phyloP scores from a whole-genome alignment of 2,888 invertebrate species.

The Cerceris rybyensis region DNA sequence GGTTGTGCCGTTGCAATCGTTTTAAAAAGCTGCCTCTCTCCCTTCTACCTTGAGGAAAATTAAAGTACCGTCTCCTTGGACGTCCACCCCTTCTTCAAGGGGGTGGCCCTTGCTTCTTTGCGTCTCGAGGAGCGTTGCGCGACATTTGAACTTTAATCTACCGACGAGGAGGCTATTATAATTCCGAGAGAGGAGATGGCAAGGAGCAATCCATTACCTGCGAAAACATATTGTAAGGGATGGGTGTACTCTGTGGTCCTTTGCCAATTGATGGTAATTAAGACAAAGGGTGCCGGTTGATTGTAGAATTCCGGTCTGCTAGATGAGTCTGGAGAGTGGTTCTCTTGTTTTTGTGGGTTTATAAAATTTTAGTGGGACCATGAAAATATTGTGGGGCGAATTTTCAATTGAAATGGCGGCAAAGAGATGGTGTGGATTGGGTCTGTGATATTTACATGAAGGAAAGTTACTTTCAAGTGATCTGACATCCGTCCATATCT shows the following conservation, averaged over 20 bases:
- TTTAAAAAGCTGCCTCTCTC: slow-evolving; percentile 51
- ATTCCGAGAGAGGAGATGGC: slow-evolving; percentile 9
- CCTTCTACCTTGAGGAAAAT: slow-evolving; percentile 21
- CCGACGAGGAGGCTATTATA: slow-evolving; percentile 10
- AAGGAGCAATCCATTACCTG: slow-evolving; percentile 31
- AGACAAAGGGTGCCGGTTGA: too few relatives aligned
- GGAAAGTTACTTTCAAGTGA: too few relatives aligned
- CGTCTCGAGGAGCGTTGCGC: not conserved
- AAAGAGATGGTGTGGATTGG: too few relatives aligned
- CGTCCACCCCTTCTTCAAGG: not conserved
- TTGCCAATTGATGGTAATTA: not conserved
- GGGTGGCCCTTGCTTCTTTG: not conserved
- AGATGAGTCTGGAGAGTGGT: too few relatives aligned
- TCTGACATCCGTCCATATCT: too few relatives aligned
- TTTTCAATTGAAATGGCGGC: too few relatives aligned
- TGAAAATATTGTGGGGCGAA: too few relatives aligned
- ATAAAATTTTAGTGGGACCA: too few relatives aligned
- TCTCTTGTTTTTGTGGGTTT: too few relatives aligned
- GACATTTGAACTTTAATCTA: slow-evolving; percentile 41
- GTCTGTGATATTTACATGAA: too few relatives aligned
- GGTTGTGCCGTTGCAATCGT: slow-evolving; percentile 48
- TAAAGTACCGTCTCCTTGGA: slow-evolving; percentile 29
- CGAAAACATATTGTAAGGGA: slow-evolving; percentile 10
- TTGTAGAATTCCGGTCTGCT: too few relatives aligned
- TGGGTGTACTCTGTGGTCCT: not conserved